Base-by-base conservation (phyloP, 2,797 vertebrate species). In the Sebastes cheni region DNA sequence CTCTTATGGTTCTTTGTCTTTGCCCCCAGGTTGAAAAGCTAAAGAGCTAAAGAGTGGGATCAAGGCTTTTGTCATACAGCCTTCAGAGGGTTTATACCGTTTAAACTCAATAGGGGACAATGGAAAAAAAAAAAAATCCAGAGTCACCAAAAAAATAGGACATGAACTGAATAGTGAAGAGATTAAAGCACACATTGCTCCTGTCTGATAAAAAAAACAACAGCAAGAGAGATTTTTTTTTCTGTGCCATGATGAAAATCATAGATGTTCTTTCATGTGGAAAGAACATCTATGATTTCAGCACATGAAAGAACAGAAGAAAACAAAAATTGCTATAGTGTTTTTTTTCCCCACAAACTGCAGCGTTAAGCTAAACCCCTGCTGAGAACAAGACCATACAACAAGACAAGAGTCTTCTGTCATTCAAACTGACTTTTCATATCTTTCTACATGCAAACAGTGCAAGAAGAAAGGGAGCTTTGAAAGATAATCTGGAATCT, bases 161-260 rank as follows among this genome's bases (percentile, higher is more conserved):
- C 65, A 77, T 30, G 23, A 67, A 68, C 55, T 72, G 61, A 86
- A 77, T 60, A 29, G 65, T 77, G 52, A 50, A 46, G 71, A 79
- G 46, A 78, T 77, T 64, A 79, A 81, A 85, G 80, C 65, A 54
- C 52, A 72, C 11, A 56, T 3, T 55, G 30, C 52, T 73, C 27
- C 61, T 64, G 12, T 79, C 61, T 77, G 69, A 79, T 59, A 79
- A 16, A 46, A 78, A 23, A 81, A 30, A 23, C 7, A 30, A 27
- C 36, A 58, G 66, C 9, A 65, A 56, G 39, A 22, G 2, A 12
- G 46, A 23, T n/a, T 29, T 39, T 30, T 30, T 65, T 66, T 67
- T 3, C 36, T 55, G 8, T 67, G 9, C 22, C 34, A 73, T 81
- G 79, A 88, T 83, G 79, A 86, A 87, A 91, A 14, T 50, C 76